Evolutionary conservation across 1,140 invertebrate species (phyloP).

Genomic region (Heliconius congener): DNA sequence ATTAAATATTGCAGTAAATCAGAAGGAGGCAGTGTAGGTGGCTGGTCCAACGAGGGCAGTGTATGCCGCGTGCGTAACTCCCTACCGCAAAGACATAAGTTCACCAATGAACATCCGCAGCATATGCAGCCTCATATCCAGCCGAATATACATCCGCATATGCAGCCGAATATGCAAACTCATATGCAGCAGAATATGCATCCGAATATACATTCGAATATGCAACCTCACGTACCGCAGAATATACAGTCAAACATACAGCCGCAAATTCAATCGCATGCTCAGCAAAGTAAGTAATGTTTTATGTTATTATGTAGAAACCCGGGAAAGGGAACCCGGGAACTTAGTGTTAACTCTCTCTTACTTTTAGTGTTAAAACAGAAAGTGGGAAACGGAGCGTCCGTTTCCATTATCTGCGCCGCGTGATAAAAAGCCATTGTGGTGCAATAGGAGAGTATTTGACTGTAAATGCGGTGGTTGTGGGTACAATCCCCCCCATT

Average conservation of each 20-base stretch:
- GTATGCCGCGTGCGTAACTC: constrained; percentile 71
- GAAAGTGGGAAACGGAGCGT: too few species aligned
- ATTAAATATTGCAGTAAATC: constrained; percentile 55
- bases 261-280: not conserved
- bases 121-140: constrained; percentile 39
- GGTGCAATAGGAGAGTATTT: not conserved
- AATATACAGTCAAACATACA: constrained; percentile 39
- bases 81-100: constrained; percentile 69
- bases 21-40: constrained; percentile 68
- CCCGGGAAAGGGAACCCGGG: too few species aligned
- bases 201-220: constrained; percentile 40
- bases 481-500: too few species aligned
- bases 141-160: constrained; percentile 32
- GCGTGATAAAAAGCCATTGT: too few species aligned
- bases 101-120: constrained; percentile 69
- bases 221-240: constrained; percentile 39
- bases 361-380: too few species aligned
- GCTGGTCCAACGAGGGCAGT: constrained; percentile 72
- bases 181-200: constrained; percentile 15
- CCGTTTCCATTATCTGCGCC: too few species aligned
- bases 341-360: too few species aligned
- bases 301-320: not conserved
- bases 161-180: constrained; percentile 32
- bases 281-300: constrained; percentile 22
- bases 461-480: too few species aligned